Evolutionary conservation across 2,888 invertebrate species (phyloP), one percentile per base, ranked within the genome.

Genomic region (Caenorhabditis doughertyi): DNA sequence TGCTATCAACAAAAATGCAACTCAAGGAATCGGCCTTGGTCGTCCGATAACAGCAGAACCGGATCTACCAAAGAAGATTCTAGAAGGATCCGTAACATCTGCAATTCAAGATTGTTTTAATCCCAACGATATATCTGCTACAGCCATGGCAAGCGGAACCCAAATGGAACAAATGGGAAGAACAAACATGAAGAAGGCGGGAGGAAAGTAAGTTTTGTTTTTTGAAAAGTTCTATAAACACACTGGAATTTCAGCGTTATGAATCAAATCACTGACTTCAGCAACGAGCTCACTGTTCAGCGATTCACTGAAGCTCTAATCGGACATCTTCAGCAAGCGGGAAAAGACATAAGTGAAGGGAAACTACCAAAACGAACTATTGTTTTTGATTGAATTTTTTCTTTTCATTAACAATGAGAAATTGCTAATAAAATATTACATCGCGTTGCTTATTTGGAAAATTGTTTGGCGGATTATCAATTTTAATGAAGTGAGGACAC

Each of bases 11-110:
- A 60, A 65, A n/a, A 74, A 73, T 7, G 71, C 81, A 9, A 85
- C 88, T 3, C 84, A 88, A 29, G 88, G 88, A 55, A 83, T 89
- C 29, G 86, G 87, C 13, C 44, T 89, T 9, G 87, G 74, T 2
- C 58, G 89, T 1, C 87, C 89, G 9, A 65, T 73, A 0, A 83
- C 88, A 9, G 87, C 87, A 3, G 89, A 89, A 62, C 89, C 88
- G 23, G 87, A 87, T 73, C 68, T 88, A 2, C 87, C 88, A 4
- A 77, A 79, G 44, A 88, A 88, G 44, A 83, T 88, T 49, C 74
- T 88, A 11, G 29, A 16, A 2, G 84, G 84, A 23, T 13, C 23
- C 8, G 83, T 82, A 1, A 25, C 64, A 8, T 80, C 84, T 11
- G 73, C 85, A 7, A 58, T 74, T 1, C 49, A 77, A 64, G 72